Conservation (phyloP, 2,113 vertebrate genomes). For the Mormyrus iriodes region DNA sequence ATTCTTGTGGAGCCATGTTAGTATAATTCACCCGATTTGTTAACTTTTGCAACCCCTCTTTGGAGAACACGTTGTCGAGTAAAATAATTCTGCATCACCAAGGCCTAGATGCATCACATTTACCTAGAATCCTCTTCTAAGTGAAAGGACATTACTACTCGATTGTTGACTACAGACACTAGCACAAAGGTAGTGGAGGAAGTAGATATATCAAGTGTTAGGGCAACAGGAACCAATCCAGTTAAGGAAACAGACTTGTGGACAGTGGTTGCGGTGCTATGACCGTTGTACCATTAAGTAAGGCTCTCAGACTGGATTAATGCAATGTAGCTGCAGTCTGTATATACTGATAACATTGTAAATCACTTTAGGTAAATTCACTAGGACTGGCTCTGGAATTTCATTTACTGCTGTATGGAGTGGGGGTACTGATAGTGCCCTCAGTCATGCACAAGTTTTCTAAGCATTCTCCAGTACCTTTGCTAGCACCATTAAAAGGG, state of each 20-base stretch:
- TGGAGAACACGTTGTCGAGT: not conserved
- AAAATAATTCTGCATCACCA: not conserved
- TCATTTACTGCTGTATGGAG: not conserved
- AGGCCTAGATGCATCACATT: not conserved
- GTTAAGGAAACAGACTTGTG: not conserved
- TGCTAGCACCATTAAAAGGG: not conserved
- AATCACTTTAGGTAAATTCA: not conserved
- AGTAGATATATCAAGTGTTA: not conserved
- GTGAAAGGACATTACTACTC: not conserved
- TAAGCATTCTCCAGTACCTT: not conserved
- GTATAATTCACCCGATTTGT: not conserved
- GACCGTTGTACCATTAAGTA: not conserved
- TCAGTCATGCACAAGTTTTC: not conserved
- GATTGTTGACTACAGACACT: not conserved
- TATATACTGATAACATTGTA: not conserved
- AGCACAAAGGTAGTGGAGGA: not conserved
- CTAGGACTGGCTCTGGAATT: not conserved
- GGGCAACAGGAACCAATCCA: not conserved
- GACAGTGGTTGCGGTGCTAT: not conserved
- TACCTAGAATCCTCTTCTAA: not conserved
- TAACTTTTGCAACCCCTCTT: not conserved
- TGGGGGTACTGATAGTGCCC: not conserved
- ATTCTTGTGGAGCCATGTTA: not conserved
- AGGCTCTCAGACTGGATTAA: not conserved
- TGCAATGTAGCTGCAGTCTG: not conserved